These are phyloP conservation scores for Zaprionus inermis DNA, from an alignment of 1,140 invertebrate genomes.

Conservation along the genomic window DNA sequence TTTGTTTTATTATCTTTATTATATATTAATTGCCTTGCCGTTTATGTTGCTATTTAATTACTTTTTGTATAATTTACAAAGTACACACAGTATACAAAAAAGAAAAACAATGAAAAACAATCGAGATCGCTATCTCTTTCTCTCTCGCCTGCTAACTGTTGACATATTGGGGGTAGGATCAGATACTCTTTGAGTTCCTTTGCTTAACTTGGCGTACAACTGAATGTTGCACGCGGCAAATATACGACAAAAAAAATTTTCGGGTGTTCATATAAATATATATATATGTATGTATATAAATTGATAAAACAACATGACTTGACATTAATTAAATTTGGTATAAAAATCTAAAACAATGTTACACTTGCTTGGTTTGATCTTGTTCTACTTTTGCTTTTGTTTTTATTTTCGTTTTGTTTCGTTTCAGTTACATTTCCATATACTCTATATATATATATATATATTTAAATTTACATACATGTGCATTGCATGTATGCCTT, in stretches of 20 bases:
- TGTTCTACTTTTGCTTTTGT: conserved; percentile 27
- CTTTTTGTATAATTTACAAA: conserved; percentile 49
- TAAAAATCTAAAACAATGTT: conserved; percentile 78
- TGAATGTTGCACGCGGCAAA: conserved; percentile 11
- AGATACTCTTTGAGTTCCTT: conserved; percentile 40
- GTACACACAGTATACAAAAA: conserved; percentile 46
- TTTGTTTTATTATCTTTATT: conserved; percentile 46
- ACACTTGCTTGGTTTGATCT: conserved; percentile 10
- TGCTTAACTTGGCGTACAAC: conserved; percentile 23
- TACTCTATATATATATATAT: conserved; percentile 18
- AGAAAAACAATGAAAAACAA: conserved; percentile 25
- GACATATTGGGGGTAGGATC: conserved; percentile 7
- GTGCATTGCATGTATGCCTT: conserved; percentile 14
- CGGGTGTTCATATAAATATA: conserved; percentile 7
- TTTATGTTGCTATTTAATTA: conserved; percentile 48
- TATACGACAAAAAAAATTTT: conserved; percentile 3
- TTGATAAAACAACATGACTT: conserved; percentile 58
- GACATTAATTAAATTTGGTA: conserved; percentile 76
- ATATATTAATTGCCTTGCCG: conserved; percentile 52
- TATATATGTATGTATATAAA: conserved; percentile 35
- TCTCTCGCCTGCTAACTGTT: conserved; percentile 22
- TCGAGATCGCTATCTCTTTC: conserved; percentile 2
- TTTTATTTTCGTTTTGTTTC: conserved; percentile 23
- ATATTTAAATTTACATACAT: conserved; percentile 24
- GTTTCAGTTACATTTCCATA: conserved; percentile 36